Evolutionary conservation across 2,113 vertebrate species (phyloP), one percentile per base, ranked within the genome.

Genomic region (Muntiacus muntjak): DNA sequence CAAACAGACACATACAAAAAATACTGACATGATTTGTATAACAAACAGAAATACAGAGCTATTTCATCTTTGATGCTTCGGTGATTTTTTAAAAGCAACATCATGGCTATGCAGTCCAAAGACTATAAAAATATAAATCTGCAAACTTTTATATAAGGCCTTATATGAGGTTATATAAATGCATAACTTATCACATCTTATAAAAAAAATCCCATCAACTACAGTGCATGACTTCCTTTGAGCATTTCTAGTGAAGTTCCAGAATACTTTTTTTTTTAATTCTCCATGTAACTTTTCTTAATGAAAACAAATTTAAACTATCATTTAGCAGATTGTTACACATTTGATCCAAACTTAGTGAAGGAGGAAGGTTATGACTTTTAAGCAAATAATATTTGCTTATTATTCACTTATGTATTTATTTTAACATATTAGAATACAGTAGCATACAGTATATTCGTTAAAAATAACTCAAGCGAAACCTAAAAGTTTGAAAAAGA

Each of bases 51-150:
- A 98, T 43, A 45, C 62, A 67, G n/a, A 92, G 67, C 62, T 36
- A 88, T 97, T 92, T 91, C 76, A 91, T 86, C 95, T 83, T 57
- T 76, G 85, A 81, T 82, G 89, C 87, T 97, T 97, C 95, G 88
- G 62, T 97, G 96, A 85, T 50, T 76, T 33, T 67, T 94, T 55
- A n/a, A 12, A 87, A 96, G 89, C 96, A 98, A 94, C 67, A 96
- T 95, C 95, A 76, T 26, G 67, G 93, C 84, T 64, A 60, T 97
- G 87, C 81, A 96, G 95, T 90, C 81, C 89, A 84, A 92, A 58
- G 95, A 82, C 95, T 98, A 97, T 97, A 98, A 96, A 74, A 86
- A 58, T 60, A 95, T 95, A 97, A 98, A 95, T 94, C 97, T 95
- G 88, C 96, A 97, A 98, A 87, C 71, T 96, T 97, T 94, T 91